Evolutionary conservation across 2,113 vertebrate genomes (phyloP).

Genomic region (Nycticebus coucang): DNA sequence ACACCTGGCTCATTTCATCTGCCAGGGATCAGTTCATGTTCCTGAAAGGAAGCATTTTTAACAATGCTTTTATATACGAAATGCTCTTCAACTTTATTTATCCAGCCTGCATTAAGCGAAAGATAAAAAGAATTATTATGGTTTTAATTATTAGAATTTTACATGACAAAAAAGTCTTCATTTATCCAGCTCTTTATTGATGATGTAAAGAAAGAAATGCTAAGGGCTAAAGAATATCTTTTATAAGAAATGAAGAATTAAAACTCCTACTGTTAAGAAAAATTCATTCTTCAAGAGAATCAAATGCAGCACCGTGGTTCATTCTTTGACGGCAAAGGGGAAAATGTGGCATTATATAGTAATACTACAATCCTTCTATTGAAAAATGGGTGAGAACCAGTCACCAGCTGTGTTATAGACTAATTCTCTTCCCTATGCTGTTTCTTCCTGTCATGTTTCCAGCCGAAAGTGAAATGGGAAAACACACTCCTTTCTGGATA

Average conservation of each 20-base stretch:
- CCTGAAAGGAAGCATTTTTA: background rate
- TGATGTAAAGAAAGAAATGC: conserved; percentile 9
- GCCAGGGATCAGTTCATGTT: background rate
- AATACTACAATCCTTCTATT: background rate
- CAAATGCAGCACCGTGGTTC: background rate
- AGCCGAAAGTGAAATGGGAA: conserved; percentile 28
- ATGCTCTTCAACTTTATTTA: conserved; percentile 43
- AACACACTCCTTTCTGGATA: background rate
- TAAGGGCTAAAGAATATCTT: background rate
- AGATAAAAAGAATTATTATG: conserved; percentile 25
- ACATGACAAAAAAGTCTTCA: conserved; percentile 13
- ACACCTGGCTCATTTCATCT: background rate
- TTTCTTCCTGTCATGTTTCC: conserved; percentile 3
- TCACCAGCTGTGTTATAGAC: background rate
- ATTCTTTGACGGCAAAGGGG: background rate
- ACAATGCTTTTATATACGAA: conserved; percentile 4
- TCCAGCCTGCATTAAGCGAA: background rate
- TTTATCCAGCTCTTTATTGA: conserved; percentile 16
- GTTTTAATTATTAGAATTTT: conserved; percentile 51
- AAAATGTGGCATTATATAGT: background rate
- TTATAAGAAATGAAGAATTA: conserved; percentile 41
- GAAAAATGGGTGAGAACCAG: background rate
- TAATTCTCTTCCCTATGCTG: background rate
- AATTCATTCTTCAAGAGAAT: conserved; percentile 40
- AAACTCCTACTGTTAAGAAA: conserved; percentile 34